Base-by-base conservation (phyloP, 2,113 vertebrate genomes). In the Rhipidura dahli region DNA sequence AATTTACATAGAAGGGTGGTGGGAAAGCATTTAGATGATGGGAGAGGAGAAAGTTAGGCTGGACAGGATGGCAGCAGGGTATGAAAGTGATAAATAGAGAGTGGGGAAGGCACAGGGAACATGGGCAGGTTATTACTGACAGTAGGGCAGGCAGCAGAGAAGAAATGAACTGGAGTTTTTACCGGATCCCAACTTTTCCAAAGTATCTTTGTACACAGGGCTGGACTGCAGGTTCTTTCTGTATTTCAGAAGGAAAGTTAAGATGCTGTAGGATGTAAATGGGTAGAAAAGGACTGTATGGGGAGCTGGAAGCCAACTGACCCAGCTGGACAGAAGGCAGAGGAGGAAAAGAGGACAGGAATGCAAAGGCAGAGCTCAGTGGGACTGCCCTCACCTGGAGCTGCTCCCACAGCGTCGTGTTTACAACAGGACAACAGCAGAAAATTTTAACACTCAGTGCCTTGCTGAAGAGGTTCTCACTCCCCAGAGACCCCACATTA, bases 121-220 rank as follows among this genome's bases (percentile, higher is more conserved):
- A 35, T 0, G 13, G 68, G 83, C 57, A 87, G 79, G 60, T 90
- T 93, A 64, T 94, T 89, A 75, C 31, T 81, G 72, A 68, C 44
- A 66, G 49, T 0, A 87, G 17, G 27, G 20, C 8, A 81, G 37
- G 79, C 37, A 73, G 56, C 47, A 88, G 64, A 63, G 37, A 70
- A 90, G 51, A 95, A 86, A 88, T 19, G 42, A 93, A 89, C 20
- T 64, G 92, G 76, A 90, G 31, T 66, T 94, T 80, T 85, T 50
- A 28, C 40, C 57, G 85, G 47, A 93, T 83, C 40, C 40, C 60
- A 93, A 47, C 80, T 95, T 81, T 53, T n/a, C 28, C 39, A 6
- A 60, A 42, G 15, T 56, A 30, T n/a, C 37, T 76, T 73, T 80
- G 11, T 12, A 23, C 10, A 18, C 3, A 54, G 17, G 6, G 30